phyloP scores from a whole-genome alignment of 2,113 vertebrate genomes.

The Eurystomus gularis region DNA sequence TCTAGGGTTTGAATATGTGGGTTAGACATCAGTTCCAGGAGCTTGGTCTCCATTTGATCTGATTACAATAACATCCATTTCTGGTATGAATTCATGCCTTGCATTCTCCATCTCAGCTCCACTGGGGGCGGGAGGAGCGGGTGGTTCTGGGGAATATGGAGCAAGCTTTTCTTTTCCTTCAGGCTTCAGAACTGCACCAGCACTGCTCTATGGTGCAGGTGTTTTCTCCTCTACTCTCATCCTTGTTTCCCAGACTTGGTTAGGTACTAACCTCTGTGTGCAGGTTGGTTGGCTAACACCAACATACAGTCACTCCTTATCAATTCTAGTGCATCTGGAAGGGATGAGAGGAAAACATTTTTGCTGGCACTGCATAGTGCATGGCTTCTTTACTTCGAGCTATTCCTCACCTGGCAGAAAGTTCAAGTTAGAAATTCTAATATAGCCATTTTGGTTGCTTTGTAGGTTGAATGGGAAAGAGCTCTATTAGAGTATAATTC shows the following conservation, averaged over 20 bases:
- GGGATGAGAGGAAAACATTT: not conserved
- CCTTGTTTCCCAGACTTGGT: not conserved
- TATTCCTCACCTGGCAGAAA: not conserved
- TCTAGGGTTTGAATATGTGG: not conserved
- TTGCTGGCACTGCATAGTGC: not conserved
- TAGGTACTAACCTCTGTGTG: not conserved
- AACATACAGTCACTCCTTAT: not conserved
- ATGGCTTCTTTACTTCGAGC: not conserved
- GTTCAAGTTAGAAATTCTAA: not conserved
- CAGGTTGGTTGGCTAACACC: not conserved
- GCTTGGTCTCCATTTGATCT: not conserved
- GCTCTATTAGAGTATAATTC: not conserved
- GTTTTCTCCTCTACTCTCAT: not conserved
- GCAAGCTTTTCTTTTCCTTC: not conserved
- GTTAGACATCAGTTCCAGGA: not conserved
- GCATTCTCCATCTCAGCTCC: not conserved
- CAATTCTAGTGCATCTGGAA: not conserved
- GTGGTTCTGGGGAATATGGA: not conserved
- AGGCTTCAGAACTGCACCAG: not conserved
- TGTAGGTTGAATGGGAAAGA: not conserved
- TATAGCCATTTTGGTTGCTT: not conserved
- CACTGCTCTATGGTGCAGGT: not conserved
- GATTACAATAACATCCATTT: not conserved
- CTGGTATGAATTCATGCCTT: not conserved
- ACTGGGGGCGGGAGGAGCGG: accelerated